These are phyloP conservation scores for Actinia tenebrosa DNA, from an alignment of 64 coral and sea anemone species.

Conservation along the genomic window DNA sequence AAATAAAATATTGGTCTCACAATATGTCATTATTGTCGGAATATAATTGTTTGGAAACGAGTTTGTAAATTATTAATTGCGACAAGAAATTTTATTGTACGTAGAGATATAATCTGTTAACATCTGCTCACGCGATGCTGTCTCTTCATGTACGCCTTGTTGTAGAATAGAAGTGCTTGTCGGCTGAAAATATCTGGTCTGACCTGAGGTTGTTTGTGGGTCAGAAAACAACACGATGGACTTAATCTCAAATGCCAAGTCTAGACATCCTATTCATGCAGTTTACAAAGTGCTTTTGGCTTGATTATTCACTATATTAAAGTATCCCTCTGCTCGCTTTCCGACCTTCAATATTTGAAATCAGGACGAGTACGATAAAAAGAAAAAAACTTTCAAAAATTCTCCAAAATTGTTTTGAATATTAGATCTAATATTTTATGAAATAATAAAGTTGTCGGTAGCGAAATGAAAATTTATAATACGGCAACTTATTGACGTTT, in stretches of 20 bases:
- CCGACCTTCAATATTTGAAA: neutral
- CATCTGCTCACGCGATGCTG: neutral
- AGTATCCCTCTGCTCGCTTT: neutral
- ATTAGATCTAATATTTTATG: neutral
- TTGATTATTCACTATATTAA: neutral
- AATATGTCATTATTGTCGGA: slow-evolving; percentile 1
- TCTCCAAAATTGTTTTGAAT: neutral
- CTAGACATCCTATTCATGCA: neutral
- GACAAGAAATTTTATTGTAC: slow-evolving; percentile 23
- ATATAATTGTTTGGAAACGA: slow-evolving; percentile 10
- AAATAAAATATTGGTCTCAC: neutral
- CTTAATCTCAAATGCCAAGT: slow-evolving; percentile 1
- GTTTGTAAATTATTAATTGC: slow-evolving; percentile 17
- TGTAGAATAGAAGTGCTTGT: neutral
- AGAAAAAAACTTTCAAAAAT: neutral
- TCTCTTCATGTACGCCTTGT: neutral
- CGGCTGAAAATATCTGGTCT: neutral
- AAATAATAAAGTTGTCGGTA: neutral
- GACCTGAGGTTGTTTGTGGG: neutral
- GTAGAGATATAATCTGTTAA: slow-evolving; percentile 1
- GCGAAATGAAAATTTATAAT: neutral
- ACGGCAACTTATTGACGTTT: slow-evolving; percentile 24
- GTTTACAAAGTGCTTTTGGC: neutral
- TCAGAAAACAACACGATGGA: neutral
- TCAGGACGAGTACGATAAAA: neutral